Conservation (phyloP, 2,888 invertebrate species). For the Endomychus coccineus region DNA sequence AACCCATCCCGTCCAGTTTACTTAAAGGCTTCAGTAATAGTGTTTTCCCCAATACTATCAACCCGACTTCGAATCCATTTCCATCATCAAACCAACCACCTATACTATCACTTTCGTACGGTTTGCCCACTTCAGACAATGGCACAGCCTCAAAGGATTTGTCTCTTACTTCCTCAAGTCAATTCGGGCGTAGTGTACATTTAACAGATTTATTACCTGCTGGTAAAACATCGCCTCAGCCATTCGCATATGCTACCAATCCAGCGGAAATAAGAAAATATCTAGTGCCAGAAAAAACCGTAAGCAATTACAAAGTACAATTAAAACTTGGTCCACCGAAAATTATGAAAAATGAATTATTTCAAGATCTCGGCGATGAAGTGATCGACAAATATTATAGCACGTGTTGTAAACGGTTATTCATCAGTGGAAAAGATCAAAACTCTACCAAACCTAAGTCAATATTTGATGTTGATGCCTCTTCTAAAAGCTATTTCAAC, state of each 20-base stretch:
- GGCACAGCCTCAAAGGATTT: slow-evolving; percentile 21
- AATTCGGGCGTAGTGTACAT: slow-evolving; percentile 34
- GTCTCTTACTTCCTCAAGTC: slow-evolving; percentile 27
- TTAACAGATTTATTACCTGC: slow-evolving; percentile 32
- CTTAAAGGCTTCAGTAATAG: no score
- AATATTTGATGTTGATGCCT: no score
- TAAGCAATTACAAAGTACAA: slow-evolving; percentile 21
- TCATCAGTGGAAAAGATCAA: no score
- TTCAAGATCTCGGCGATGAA: slow-evolving; percentile 70
- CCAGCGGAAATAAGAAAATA: slow-evolving; percentile 35
- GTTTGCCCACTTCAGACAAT: no score
- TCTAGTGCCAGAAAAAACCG: slow-evolving; percentile 33
- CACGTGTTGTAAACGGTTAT: slow-evolving; percentile 53
- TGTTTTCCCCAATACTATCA: no score
- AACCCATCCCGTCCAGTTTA: no score
- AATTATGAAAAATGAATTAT: slow-evolving; percentile 54
- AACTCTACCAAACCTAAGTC: no score
- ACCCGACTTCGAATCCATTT: no score
- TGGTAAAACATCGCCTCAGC: no score
- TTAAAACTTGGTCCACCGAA: slow-evolving; percentile 30
- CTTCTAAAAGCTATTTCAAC: no score
- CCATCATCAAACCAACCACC: no score
- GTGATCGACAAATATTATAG: slow-evolving; percentile 44
- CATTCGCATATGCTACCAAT: slow-evolving; percentile 33
- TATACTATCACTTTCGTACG: no score